Conservation (phyloP, 2,113 vertebrate species). For the Saguinus midas region DNA sequence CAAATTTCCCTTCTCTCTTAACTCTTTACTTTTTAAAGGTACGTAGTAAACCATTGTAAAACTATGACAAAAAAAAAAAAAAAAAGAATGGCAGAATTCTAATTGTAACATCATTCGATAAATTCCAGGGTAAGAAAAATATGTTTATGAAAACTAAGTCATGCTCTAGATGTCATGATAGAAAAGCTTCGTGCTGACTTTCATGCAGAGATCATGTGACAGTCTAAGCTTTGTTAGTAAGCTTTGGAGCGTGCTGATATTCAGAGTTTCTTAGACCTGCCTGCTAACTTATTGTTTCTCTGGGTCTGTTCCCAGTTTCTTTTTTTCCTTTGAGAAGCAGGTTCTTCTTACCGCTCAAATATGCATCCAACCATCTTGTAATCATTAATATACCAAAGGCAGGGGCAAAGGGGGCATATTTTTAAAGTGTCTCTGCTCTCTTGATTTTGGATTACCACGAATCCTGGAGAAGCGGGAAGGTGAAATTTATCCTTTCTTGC, state of each 20-base stretch:
- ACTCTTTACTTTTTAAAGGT: background rate
- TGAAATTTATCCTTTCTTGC: slow-evolving; percentile 9
- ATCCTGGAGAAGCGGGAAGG: background rate
- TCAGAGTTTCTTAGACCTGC: slow-evolving; percentile 27
- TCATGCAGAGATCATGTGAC: background rate
- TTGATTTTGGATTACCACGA: slow-evolving; percentile 50
- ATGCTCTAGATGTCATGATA: slow-evolving; percentile 1
- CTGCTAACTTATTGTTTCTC: slow-evolving; percentile 50
- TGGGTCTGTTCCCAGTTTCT: slow-evolving; percentile 60
- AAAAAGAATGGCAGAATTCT: background rate
- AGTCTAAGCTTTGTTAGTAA: background rate
- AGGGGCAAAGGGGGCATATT: slow-evolving; percentile 32
- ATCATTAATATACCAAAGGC: slow-evolving; percentile 62
- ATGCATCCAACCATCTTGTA: slow-evolving; percentile 67
- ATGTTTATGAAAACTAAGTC: background rate
- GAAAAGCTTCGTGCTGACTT: background rate
- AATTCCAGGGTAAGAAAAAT: background rate
- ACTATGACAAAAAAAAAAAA: background rate
- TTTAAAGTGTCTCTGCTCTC: slow-evolving; percentile 44
- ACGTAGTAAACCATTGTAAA: background rate
- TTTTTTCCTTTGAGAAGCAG: slow-evolving; percentile 48
- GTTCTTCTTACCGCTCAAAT: slow-evolving; percentile 52
- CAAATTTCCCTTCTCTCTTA: background rate
- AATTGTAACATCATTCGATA: background rate
- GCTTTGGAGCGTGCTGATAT: slow-evolving; percentile 39